These are phyloP conservation scores for Euspilapteryx auroguttella DNA, from an alignment of 2,888 invertebrate species.

Conservation along the genomic window DNA sequence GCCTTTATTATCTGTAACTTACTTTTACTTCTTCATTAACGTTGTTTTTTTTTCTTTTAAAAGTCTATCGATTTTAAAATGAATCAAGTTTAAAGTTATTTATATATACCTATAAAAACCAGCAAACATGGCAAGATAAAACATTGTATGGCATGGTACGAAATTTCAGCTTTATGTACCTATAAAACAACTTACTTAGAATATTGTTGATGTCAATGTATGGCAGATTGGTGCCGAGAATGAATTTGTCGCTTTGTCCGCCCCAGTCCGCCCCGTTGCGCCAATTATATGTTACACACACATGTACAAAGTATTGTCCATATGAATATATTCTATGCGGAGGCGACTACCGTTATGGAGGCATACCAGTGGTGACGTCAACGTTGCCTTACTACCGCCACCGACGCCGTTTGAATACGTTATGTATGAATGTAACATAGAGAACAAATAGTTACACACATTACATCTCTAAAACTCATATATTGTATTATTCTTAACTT, in stretches of 20 bases:
- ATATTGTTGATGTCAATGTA: conserved; percentile 15
- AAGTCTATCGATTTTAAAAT: too few species aligned
- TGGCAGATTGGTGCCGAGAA: conserved; percentile 39
- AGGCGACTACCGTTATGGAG: conserved; percentile 59
- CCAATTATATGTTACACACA: too few species aligned
- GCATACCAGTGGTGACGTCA: conserved; percentile 60
- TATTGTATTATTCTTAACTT: conserved; percentile 1
- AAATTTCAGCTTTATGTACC: too few species aligned
- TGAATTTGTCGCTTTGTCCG: conserved; percentile 33
- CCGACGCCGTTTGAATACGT: conserved; percentile 45
- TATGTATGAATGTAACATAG: conserved; percentile 24
- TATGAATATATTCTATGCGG: conserved; percentile 27
- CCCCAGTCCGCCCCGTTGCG: too few species aligned
- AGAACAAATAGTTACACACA: conserved; percentile 22
- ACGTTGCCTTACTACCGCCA: conserved; percentile 38
- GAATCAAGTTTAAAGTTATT: too few species aligned
- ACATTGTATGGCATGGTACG: conserved; percentile 11
- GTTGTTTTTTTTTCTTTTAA: too few species aligned
- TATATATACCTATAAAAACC: too few species aligned
- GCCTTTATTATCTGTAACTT: too few species aligned
- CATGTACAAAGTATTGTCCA: too few species aligned
- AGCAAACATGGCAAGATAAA: conserved; percentile 15
- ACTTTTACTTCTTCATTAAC: too few species aligned
- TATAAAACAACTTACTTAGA: too few species aligned
- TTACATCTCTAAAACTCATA: conserved; percentile 12